Evolutionary conservation across 53 echinoderm and acorn worm genomes (phyloP), one percentile per base, ranked within the genome.

Genomic region (Temnopleurus reevesii): DNA sequence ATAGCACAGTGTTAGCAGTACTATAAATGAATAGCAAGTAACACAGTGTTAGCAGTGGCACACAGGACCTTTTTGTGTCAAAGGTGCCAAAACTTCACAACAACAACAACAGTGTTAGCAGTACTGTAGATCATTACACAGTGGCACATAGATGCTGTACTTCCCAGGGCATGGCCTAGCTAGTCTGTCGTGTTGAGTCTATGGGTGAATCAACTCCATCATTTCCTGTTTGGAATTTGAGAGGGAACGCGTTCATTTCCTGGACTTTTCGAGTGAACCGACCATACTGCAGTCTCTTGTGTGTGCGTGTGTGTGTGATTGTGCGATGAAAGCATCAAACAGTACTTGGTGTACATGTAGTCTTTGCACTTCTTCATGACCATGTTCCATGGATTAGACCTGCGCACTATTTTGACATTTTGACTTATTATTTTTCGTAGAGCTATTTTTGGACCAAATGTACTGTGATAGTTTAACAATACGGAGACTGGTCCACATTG

Each of bases 171-270:
- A 26, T 15, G 7, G 45, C 58, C 24, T 38, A 41, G 0, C 1
- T 5, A 5, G 55, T 56, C 36, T 23, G 59, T 27, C 59, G 44
- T 29, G 27, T 46, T 17, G 15, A 51, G 77, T 47, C 49, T 79
- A 3, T 60, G 59, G 85, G 61, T 85, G 85, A 85, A 85, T 85
- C 85, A 85, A 85, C 85, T 45, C 85, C 3, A 45, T 59, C 85
- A 24, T 60, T 85, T 85, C 85, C 85, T 85, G 85, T 85, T 85
- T 56, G 35, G 85, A 60, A 45, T 60, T 85, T 59, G 85, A 45
- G 85, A 53, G 55, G 27, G 35, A 29, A 44, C 26, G 36, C 33
- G 85, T 45, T 60, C 61, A 59, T 35, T 85, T 85, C 60, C 85
- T 60, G 59, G 61, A 35, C 60, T 56, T n/a, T 2, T 55, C n/a